phyloP scores from a whole-genome alignment of 2,113 vertebrate genomes.

The Cromileptes altivelis region DNA sequence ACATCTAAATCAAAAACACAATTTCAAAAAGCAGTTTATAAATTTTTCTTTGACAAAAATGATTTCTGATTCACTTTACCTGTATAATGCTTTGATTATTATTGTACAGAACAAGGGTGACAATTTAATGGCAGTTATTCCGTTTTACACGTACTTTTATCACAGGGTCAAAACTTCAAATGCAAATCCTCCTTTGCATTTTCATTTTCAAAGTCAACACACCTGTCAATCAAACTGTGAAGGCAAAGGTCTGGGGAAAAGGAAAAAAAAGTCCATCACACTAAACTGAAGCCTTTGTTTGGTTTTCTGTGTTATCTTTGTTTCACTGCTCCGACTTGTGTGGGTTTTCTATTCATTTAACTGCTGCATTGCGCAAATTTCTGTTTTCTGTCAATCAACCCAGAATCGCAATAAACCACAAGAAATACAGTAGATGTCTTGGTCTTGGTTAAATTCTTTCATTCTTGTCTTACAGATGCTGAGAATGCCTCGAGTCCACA shows the following conservation, averaged over 20 bases:
- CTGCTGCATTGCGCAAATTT: background rate
- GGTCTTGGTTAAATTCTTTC: too few relatives aligned
- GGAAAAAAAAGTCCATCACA: background rate
- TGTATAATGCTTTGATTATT: background rate
- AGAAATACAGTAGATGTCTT: background rate
- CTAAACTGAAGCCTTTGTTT: background rate
- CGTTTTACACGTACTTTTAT: background rate
- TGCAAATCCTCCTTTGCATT: background rate
- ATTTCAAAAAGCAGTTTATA: background rate
- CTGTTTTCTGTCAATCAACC: background rate
- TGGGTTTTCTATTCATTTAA: background rate
- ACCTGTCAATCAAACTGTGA: constrained; percentile 44
- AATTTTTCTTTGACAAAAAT: background rate
- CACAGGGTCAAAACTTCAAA: background rate
- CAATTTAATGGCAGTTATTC: background rate
- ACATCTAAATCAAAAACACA: background rate
- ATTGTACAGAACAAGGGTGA: background rate
- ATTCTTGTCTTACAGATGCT: background rate
- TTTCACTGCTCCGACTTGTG: background rate
- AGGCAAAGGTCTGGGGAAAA: background rate
- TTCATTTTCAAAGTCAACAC: constrained; percentile 31
- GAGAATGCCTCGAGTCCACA: background rate
- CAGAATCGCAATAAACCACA: background rate
- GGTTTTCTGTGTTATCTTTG: constrained; percentile 4
- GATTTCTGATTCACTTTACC: background rate